Evolutionary conservation across 2,113 vertebrate genomes (phyloP).

Genomic region (Budorcas taxicolor): DNA sequence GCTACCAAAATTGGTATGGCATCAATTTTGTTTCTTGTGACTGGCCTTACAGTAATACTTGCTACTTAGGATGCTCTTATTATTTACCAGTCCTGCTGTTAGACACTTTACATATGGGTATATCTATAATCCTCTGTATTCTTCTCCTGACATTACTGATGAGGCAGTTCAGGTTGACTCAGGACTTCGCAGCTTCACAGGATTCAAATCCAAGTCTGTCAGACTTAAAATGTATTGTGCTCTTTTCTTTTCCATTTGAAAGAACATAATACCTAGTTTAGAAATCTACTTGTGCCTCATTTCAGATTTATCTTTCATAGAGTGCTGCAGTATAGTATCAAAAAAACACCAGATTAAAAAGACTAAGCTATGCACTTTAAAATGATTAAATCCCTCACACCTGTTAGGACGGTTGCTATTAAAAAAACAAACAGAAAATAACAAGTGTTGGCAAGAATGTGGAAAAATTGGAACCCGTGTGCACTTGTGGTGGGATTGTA

Average conservation of each 20-base stretch:
- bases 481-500: neutral
- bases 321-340: neutral
- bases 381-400: neutral
- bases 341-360: constrained; percentile 12
- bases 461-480: neutral
- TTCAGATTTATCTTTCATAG: constrained; percentile 1
- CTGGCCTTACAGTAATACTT: neutral
- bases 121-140: neutral
- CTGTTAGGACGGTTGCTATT: neutral
- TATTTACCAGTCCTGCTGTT: neutral
- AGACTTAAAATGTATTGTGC: neutral
- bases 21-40: neutral
- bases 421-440: neutral
- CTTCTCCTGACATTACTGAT: neutral
- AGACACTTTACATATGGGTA: neutral
- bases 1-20: constrained; percentile 96
- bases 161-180: neutral
- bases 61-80: neutral
- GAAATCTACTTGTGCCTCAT: constrained; percentile 7
- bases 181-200: neutral
- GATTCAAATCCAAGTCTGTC: neutral
- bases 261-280: neutral
- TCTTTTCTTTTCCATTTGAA: neutral
- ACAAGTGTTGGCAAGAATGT: neutral
- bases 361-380: neutral